Conservation (phyloP, 2,113 vertebrate species). For the Alethe diademata region DNA sequence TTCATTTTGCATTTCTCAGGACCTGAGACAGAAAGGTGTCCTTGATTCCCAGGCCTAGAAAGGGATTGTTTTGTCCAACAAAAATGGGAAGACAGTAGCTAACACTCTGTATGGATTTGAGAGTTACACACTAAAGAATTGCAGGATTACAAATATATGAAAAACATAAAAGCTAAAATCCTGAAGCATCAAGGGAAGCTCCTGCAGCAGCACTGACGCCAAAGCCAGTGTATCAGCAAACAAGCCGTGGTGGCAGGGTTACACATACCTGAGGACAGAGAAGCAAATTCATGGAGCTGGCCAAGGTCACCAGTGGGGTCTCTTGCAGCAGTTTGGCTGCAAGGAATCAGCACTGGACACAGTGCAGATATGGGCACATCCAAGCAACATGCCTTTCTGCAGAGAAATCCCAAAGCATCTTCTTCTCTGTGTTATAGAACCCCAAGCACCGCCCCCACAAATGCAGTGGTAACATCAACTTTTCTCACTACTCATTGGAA, state of each 20-base stretch:
- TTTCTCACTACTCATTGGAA: background rate
- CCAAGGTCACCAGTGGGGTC: rapidly evolving
- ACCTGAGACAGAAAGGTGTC: background rate
- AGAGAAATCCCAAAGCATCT: background rate
- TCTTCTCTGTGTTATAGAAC: background rate
- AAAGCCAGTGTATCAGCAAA: background rate
- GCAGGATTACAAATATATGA: background rate
- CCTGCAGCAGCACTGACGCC: background rate
- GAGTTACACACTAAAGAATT: background rate
- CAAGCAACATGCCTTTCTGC: background rate
- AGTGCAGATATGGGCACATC: rapidly evolving
- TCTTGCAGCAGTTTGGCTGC: background rate
- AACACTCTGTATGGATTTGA: background rate
- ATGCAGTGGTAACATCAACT: background rate
- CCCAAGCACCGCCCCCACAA: background rate
- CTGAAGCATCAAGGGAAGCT: background rate
- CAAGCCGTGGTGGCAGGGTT: rapidly evolving
- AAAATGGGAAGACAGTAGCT: background rate
- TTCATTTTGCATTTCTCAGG: background rate
- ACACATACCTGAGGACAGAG: background rate
- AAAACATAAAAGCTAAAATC: background rate
- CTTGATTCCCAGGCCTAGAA: background rate
- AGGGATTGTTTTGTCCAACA: background rate
- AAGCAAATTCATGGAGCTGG: background rate
- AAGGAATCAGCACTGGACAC: background rate